A percentile compares a stretch with the other conserved stretches of the same genome.
phyloP scores from a whole-genome alignment of 2,888 invertebrate genomes.

The Macrophya alboannulata region DNA sequence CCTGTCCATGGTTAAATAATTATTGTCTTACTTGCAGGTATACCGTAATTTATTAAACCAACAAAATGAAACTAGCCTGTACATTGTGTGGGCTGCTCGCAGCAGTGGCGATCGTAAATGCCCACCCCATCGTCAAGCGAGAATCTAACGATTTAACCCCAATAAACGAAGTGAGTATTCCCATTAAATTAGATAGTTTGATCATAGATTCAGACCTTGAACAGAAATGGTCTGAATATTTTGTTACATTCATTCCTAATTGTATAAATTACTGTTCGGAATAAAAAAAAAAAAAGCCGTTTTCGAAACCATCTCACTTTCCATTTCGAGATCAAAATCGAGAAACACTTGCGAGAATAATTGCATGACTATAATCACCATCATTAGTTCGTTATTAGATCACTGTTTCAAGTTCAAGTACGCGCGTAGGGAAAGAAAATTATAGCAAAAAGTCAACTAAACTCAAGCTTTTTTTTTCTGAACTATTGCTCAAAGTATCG shows the following conservation, averaged over 20 bases:
- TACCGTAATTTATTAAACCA: slow-evolving; percentile 14
- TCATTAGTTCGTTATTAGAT: neutral
- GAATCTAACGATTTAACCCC: slow-evolving; percentile 74
- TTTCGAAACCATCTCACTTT: neutral
- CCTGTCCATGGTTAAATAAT: neutral
- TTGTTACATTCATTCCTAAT: neutral
- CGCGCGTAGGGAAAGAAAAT: neutral
- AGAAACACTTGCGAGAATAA: neutral
- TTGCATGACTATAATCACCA: neutral
- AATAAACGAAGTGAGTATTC: slow-evolving; percentile 76
- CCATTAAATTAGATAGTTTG: neutral
- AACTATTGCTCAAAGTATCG: neutral
- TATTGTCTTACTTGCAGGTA: slow-evolving; percentile 18
- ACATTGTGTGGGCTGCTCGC: slow-evolving; percentile 68
- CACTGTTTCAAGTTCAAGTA: slow-evolving; percentile 35
- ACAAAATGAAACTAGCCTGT: slow-evolving; percentile 72
- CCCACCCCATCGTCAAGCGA: slow-evolving; percentile 73
- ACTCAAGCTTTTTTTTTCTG: neutral
- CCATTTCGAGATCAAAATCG: neutral
- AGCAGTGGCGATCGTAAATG: slow-evolving; percentile 66
- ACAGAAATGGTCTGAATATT: neutral
- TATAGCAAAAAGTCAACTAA: neutral
- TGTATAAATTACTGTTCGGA: neutral
- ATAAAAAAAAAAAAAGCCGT: neutral
- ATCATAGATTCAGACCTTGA: neutral